Percentiles rank a stretch among this genome's conserved stretches.
These are phyloP conservation scores for Lutraria lutraria DNA, from an alignment of 2,888 invertebrate genomes.

Conservation along the genomic window DNA sequence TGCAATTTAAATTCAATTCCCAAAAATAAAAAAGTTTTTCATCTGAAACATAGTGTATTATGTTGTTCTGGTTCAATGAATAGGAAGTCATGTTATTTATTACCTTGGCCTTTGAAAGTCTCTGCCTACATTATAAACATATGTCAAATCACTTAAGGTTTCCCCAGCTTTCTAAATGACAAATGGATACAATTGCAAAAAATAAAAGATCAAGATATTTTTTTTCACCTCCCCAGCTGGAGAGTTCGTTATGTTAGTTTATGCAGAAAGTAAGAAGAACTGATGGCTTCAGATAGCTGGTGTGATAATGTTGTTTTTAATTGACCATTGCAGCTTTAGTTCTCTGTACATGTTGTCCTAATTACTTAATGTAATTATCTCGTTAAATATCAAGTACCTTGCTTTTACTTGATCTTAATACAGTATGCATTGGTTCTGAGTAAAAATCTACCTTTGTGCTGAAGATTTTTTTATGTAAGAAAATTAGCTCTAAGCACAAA, in stretches of 20 bases:
- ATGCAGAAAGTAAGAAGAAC: background rate
- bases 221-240: background rate
- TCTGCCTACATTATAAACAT: background rate
- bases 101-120: background rate
- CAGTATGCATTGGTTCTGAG: no score
- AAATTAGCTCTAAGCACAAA: no score
- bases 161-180: conserved; percentile 3
- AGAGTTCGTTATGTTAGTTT: background rate
- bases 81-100: background rate
- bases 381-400: background rate
- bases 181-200: conserved; percentile 21
- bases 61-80: background rate
- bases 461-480: no score
- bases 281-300: background rate
- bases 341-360: background rate
- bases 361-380: background rate
- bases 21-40: background rate
- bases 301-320: conserved; percentile 1
- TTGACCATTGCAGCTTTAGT: conserved; percentile 4
- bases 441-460: no score
- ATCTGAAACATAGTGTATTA: background rate
- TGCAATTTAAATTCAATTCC: background rate
- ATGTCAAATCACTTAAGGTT: conserved; percentile 9
- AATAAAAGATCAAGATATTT: conserved; percentile 1
- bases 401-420: background rate